A percentile compares a stretch with the other conserved stretches of the same genome.
These are phyloP conservation scores for Neolamprologus ventralis DNA, from an alignment of 2,113 vertebrate genomes.

Conservation along the genomic window DNA sequence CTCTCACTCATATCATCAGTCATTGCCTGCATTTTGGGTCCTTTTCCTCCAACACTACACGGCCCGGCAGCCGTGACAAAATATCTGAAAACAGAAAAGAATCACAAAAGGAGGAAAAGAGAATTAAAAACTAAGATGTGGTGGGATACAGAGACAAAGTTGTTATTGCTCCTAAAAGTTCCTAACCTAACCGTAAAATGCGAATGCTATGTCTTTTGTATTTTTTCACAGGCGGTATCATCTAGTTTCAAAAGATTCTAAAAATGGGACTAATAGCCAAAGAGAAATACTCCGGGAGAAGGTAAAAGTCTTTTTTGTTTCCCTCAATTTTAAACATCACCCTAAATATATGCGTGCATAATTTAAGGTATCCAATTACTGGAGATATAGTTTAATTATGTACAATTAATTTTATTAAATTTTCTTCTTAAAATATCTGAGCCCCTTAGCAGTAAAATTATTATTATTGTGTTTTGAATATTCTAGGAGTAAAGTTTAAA, in stretches of 20 bases:
- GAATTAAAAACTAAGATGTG: background rate
- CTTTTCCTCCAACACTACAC: background rate
- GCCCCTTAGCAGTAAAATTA: background rate
- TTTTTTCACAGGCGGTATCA: background rate
- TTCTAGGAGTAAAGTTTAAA: background rate
- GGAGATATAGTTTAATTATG: background rate
- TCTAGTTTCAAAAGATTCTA: background rate
- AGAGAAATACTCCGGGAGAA: background rate
- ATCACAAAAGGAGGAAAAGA: background rate
- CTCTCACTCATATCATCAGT: background rate
- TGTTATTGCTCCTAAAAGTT: background rate
- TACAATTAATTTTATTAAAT: background rate
- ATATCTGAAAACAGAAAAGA: background rate
- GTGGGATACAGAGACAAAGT: background rate
- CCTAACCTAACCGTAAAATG: background rate
- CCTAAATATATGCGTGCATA: background rate
- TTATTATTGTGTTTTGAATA: background rate
- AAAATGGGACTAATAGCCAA: background rate
- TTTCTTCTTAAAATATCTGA: background rate
- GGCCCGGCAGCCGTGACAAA: background rate
- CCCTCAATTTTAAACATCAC: background rate
- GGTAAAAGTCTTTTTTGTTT: background rate
- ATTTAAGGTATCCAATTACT: background rate
- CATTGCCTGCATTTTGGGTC: background rate
- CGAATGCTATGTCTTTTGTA: background rate